Conservation (phyloP, 1,140 invertebrate species). For the Nixonia krombeini region DNA sequence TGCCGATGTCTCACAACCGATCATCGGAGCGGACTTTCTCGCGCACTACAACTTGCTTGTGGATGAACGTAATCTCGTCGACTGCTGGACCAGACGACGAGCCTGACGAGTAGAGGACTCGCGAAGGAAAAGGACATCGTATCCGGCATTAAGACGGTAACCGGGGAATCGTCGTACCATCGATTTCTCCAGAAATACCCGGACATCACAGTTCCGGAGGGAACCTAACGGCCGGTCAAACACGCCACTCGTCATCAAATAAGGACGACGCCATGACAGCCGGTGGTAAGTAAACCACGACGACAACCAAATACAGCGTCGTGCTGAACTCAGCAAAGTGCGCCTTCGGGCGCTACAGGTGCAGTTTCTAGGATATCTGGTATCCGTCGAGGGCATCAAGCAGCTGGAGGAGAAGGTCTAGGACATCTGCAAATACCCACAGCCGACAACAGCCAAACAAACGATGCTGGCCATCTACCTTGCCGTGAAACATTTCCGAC, state of each 20-base stretch:
- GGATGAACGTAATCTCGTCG: background rate
- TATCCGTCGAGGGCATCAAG: slow-evolving; percentile 33
- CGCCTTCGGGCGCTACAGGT: slow-evolving; percentile 30
- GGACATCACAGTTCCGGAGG: background rate
- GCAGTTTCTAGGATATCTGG: slow-evolving; percentile 50
- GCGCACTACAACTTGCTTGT: background rate
- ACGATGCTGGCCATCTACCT: slow-evolving; percentile 21
- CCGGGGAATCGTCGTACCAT: slow-evolving; percentile 2
- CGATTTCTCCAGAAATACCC: background rate
- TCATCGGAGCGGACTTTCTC: slow-evolving; percentile 4
- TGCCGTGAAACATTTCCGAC: slow-evolving; percentile 34
- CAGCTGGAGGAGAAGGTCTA: slow-evolving; percentile 29
- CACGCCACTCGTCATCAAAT: slow-evolving; percentile 37
- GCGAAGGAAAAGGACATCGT: background rate
- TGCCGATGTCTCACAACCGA: slow-evolving; percentile 14
- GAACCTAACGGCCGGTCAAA: background rate
- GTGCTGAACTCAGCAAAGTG: slow-evolving; percentile 39
- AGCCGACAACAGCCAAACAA: background rate
- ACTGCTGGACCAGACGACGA: background rate
- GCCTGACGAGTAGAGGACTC: background rate
- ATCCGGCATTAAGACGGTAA: background rate
- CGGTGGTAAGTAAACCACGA: slow-evolving; percentile 57
- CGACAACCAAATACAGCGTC: slow-evolving; percentile 54
- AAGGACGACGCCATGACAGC: slow-evolving; percentile 55
- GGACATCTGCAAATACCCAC: no score